Percentiles rank a stretch among this genome's conserved stretches.
These are phyloP conservation scores for Drosophila fungiperda DNA, from an alignment of 2,888 invertebrate genomes.

Conservation along the genomic window DNA sequence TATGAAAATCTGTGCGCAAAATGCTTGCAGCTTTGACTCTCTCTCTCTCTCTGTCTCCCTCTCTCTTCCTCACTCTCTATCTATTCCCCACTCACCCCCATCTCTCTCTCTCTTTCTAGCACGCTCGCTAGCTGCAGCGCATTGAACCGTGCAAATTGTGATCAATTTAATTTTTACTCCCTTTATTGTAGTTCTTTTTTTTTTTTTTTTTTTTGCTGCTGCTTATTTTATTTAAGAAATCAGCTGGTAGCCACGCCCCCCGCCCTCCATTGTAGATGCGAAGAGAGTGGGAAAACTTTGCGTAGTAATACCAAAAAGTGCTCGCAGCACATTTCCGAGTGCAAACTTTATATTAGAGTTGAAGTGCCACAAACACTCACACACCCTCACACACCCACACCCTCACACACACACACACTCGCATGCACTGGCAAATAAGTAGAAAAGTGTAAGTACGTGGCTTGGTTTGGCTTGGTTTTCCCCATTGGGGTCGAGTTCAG, in stretches of 20 bases:
- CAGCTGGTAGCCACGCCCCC: constrained; percentile 50
- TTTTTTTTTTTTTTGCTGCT: constrained; percentile 20
- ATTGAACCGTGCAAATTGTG: constrained; percentile 81
- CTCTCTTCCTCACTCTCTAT: no score
- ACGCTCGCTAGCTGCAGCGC: constrained; percentile 66
- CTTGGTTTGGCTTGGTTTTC: constrained; percentile 23
- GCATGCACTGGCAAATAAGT: constrained; percentile 48
- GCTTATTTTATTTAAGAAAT: constrained; percentile 54
- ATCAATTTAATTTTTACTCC: constrained; percentile 76
- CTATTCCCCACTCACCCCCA: no score
- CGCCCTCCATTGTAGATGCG: constrained; percentile 15
- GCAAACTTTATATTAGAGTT: constrained; percentile 79
- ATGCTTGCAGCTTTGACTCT: constrained; percentile 50
- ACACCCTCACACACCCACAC: constrained; percentile 14
- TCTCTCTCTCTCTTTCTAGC: no score
- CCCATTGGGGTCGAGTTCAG: constrained; percentile 25
- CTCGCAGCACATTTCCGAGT: constrained; percentile 76
- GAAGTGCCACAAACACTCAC: constrained; percentile 71
- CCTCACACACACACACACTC: constrained; percentile 18
- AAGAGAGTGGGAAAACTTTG: constrained; percentile 65
- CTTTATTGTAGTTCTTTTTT: constrained; percentile 13
- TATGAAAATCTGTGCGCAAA: constrained; percentile 77
- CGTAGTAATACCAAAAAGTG: constrained; percentile 80
- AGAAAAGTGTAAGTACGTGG: constrained; percentile 73
- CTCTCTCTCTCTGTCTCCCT: not conserved